Conservation (phyloP, 2,797 vertebrate species). For the Florisuga fusca region DNA sequence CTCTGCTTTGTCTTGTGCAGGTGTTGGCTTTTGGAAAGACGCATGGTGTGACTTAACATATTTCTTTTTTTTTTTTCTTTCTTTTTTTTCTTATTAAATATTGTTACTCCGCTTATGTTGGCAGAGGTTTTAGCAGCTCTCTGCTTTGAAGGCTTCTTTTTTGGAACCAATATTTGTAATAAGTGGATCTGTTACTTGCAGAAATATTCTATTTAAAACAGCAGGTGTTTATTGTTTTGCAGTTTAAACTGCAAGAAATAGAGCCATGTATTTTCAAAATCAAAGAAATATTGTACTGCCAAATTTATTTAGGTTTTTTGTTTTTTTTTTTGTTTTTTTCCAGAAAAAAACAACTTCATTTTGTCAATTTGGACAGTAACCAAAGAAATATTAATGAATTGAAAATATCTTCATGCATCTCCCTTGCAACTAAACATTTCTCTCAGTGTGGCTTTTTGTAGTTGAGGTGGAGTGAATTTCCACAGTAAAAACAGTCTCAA, state of each 20-base stretch:
- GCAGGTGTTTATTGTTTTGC: slow-evolving; percentile 40
- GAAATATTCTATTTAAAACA: slow-evolving; percentile 73
- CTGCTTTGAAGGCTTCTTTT: slow-evolving; percentile 83
- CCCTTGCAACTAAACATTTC: not conserved
- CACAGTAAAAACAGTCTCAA: not conserved
- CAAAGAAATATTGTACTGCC: slow-evolving; percentile 38
- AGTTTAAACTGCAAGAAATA: slow-evolving; percentile 60
- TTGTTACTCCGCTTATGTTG: slow-evolving; percentile 75
- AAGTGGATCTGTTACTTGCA: slow-evolving; percentile 83
- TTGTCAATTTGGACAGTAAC: slow-evolving; percentile 9
- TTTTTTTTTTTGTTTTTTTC: not conserved
- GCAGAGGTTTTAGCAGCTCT: slow-evolving; percentile 82
- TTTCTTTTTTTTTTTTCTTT: slow-evolving; percentile 60
- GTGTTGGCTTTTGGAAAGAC: slow-evolving; percentile 89
- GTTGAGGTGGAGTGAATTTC: not conserved
- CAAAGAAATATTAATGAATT: not conserved
- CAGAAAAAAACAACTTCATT: not conserved
- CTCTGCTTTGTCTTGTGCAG: slow-evolving; percentile 89
- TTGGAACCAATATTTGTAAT: slow-evolving; percentile 75
- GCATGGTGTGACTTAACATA: slow-evolving; percentile 87
- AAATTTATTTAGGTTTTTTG: not conserved
- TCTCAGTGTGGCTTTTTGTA: not conserved
- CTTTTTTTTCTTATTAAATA: slow-evolving; percentile 41
- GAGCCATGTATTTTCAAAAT: slow-evolving; percentile 28
- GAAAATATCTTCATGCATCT: not conserved